These are phyloP conservation scores for Erannis defoliaria DNA, from an alignment of 2,888 invertebrate genomes.

Conservation along the genomic window DNA sequence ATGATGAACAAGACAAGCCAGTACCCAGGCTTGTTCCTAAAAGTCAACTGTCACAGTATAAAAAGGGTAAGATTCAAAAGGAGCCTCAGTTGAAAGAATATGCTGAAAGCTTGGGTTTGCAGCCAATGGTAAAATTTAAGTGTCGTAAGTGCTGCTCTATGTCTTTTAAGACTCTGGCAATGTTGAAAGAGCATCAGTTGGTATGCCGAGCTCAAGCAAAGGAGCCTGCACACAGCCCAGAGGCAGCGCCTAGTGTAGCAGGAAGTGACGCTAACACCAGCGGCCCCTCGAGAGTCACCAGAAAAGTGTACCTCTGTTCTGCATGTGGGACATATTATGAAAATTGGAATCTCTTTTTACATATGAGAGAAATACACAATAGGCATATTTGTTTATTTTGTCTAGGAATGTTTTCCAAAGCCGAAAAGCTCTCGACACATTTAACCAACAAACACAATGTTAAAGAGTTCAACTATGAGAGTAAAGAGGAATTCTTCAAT, in stretches of 20 bases:
- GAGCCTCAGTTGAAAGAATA: conserved; percentile 86
- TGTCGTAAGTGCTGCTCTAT: conserved; percentile 91
- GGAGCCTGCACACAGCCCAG: conserved; percentile 75
- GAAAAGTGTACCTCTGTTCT: conserved; percentile 93
- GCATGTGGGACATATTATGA: conserved; percentile 94
- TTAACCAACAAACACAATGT: conserved; percentile 92
- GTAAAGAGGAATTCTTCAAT: conserved; percentile 89
- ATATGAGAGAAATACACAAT: conserved; percentile 93
- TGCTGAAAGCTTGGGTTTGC: conserved; percentile 90
- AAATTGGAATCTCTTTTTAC: conserved; percentile 94
- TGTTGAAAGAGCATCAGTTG: conserved; percentile 90
- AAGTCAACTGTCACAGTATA: conserved; percentile 78
- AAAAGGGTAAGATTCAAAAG: conserved; percentile 79
- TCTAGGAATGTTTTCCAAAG: conserved; percentile 93
- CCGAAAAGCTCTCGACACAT: conserved; percentile 92
- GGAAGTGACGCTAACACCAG: conserved; percentile 62
- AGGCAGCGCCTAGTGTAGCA: conserved; percentile 62
- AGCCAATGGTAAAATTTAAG: conserved; percentile 90
- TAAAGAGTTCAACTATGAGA: conserved; percentile 89
- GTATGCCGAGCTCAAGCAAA: conserved; percentile 85
- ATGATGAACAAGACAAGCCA: conserved; percentile 77
- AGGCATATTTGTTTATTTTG: conserved; percentile 94
- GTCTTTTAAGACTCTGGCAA: conserved; percentile 88
- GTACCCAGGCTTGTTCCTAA: conserved; percentile 81
- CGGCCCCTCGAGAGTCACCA: conserved; percentile 88